phyloP scores from a whole-genome alignment of 1,140 invertebrate species.

The Papilio polyxenes region DNA sequence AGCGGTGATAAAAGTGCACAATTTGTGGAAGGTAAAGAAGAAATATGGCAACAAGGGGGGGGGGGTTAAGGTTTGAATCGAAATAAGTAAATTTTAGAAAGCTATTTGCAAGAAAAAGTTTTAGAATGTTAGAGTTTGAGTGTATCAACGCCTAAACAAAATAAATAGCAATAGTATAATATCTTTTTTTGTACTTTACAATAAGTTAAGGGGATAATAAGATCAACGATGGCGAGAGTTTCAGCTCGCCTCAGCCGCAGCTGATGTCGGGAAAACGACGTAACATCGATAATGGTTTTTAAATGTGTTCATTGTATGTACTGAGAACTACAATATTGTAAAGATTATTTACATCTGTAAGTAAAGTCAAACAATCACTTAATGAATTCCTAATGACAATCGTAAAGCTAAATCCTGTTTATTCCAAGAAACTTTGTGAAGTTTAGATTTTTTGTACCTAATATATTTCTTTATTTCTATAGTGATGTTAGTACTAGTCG shows the following conservation, averaged over 20 bases:
- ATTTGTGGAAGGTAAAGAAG: no score
- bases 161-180: constrained; percentile 15
- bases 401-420: not conserved
- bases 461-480: not conserved
- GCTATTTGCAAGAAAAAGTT: no score
- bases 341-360: not conserved
- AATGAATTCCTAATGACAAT: not conserved
- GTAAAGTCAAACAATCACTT: not conserved
- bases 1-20: no score
- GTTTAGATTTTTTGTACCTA: not conserved
- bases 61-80: no score
- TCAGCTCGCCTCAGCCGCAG: not conserved
- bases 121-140: no score
- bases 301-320: not conserved
- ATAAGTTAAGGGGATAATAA: not conserved
- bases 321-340: not conserved
- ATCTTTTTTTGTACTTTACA: not conserved
- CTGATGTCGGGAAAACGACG: no score
- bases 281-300: not conserved
- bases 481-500: not conserved
- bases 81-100: no score
- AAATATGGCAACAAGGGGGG: no score
- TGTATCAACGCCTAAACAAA: not conserved
- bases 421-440: not conserved
- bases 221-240: not conserved